Evolutionary conservation across 2,113 vertebrate species (phyloP).

Genomic region (Aix galericulata): DNA sequence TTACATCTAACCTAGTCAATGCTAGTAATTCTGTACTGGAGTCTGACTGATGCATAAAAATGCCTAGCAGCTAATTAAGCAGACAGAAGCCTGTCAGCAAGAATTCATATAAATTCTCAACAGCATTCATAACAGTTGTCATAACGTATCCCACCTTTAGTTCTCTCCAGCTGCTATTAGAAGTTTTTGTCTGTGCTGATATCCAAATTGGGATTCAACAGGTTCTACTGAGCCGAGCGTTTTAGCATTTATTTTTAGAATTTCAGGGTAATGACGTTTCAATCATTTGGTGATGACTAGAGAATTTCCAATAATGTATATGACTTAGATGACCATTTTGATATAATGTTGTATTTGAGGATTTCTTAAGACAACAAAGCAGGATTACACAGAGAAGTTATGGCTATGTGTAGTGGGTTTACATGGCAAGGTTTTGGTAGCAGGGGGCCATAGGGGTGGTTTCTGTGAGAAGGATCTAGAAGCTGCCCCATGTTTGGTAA

Average conservation of each 20-base stretch:
- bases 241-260: not conserved
- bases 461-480: no score
- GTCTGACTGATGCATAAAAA: not conserved
- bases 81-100: not conserved
- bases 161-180: not conserved
- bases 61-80: not conserved
- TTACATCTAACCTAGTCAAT: not conserved
- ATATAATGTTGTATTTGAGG: not conserved
- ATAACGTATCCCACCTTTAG: not conserved
- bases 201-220: not conserved
- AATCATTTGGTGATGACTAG: not conserved
- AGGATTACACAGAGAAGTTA: not conserved
- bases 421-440: no score
- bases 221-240: not conserved
- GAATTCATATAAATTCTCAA: not conserved
- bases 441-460: no score
- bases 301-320: not conserved
- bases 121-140: not conserved
- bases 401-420: not conserved
- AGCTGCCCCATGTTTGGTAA: no score
- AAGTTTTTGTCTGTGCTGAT: not conserved
- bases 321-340: not conserved
- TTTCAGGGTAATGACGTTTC: not conserved
- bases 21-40: not conserved
- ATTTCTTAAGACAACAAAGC: not conserved